Percentiles rank a stretch among this genome's conserved stretches.
Conservation (phyloP, 2,113 vertebrate genomes). For the Zosterops borbonicus region DNA sequence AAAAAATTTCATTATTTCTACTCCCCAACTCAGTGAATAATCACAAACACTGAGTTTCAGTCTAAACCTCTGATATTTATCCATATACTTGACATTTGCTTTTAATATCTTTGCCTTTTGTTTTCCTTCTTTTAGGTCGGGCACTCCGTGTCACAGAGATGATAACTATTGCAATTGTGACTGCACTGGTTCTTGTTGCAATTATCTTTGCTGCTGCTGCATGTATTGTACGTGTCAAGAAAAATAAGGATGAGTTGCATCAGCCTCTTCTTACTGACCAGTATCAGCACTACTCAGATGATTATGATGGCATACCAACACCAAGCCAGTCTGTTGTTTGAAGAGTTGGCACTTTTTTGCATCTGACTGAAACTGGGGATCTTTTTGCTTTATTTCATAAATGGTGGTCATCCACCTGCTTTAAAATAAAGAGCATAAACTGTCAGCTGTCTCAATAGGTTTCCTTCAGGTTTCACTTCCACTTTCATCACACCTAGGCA, state of each 20-base stretch:
- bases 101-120: not conserved
- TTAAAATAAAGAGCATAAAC: slow-evolving; percentile 60
- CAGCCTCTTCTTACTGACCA: slow-evolving; percentile 90
- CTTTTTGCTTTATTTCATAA: slow-evolving; percentile 43
- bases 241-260: slow-evolving; percentile 77
- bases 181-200: slow-evolving; percentile 83
- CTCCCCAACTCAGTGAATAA: not conserved
- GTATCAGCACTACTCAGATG: slow-evolving; percentile 90
- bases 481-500: not conserved
- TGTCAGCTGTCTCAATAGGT: not conserved
- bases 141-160: slow-evolving; percentile 85
- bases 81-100: not conserved
- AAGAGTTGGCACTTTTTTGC: not conserved
- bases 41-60: not conserved
- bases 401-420: not conserved
- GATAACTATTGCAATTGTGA: slow-evolving; percentile 85
- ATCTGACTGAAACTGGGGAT: not conserved
- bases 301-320: slow-evolving; percentile 77
- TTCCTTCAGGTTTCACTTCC: not conserved
- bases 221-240: slow-evolving; percentile 77
- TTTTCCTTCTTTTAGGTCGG: slow-evolving; percentile 69
- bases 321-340: slow-evolving; percentile 87
- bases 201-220: slow-evolving; percentile 81
- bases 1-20: not conserved
- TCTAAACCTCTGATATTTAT: not conserved